Percentiles rank a stretch among this genome's conserved stretches.
These are phyloP conservation scores for Palythoa caribaeorum DNA, from an alignment of 92 coral and sea anemone species.

Conservation along the genomic window DNA sequence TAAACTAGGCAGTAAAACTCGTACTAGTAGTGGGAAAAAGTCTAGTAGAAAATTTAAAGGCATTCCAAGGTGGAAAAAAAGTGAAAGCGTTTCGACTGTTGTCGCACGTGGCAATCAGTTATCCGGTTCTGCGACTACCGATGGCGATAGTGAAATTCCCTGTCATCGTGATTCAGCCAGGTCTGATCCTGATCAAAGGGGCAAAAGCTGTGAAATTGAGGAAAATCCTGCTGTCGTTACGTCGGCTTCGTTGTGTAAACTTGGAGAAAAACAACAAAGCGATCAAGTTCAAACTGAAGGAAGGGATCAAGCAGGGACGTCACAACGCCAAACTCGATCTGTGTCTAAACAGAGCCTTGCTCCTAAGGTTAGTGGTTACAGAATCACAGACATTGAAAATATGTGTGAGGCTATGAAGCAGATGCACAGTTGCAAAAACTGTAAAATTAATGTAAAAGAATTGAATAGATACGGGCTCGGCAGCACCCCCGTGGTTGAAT, in stretches of 20 bases:
- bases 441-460: slow-evolving; percentile 28
- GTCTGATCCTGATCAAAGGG: background rate
- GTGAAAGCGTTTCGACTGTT: slow-evolving; percentile 19
- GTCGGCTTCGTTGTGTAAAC: slow-evolving; percentile 30
- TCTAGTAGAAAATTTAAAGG: slow-evolving; percentile 13
- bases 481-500: slow-evolving; percentile 4
- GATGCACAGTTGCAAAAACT: slow-evolving; percentile 16
- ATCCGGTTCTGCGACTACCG: background rate
- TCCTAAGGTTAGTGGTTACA: slow-evolving; percentile 29
- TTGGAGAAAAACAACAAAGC: slow-evolving; percentile 1
- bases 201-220: background rate
- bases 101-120: background rate
- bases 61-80: slow-evolving; percentile 16
- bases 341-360: slow-evolving; percentile 9
- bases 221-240: background rate
- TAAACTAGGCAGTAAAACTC: slow-evolving; percentile 29
- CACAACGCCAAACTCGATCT: slow-evolving; percentile 15
- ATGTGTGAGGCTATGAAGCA: slow-evolving; percentile 10
- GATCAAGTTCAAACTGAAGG: slow-evolving; percentile 1
- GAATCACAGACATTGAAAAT: slow-evolving; percentile 22
- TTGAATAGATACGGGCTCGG: slow-evolving; percentile 13
- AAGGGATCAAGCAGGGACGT: slow-evolving; percentile 22
- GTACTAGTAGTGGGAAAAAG: slow-evolving; percentile 19
- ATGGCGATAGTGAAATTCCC: background rate
- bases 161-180: background rate